Percentiles rank a stretch among this genome's conserved stretches.
phyloP scores from a whole-genome alignment of 2,888 invertebrate species.

The Orthosia incerta region DNA sequence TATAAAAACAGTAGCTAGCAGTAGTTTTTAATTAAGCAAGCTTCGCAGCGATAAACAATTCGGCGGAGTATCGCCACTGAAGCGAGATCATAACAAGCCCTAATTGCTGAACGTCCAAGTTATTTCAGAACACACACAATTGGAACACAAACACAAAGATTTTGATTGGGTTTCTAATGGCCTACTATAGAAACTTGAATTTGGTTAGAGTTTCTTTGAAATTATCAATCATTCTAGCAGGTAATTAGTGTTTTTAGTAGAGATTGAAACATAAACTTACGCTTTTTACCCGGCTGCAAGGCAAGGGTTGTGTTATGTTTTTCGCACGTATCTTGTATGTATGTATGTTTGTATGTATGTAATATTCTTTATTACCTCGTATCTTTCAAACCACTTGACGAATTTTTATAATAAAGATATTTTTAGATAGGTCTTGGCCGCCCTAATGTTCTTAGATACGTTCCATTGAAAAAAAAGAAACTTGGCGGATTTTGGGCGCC shows the following conservation, averaged over 20 bases:
- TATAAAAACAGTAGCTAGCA: constrained; percentile 17
- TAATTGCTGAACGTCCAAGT: constrained; percentile 65
- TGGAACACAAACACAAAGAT: constrained; percentile 65
- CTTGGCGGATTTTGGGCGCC: too few relatives aligned
- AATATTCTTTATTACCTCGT: too few relatives aligned
- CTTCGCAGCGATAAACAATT: constrained; percentile 54
- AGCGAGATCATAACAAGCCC: constrained; percentile 62
- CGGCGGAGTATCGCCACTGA: constrained; percentile 43
- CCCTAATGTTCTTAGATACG: too few relatives aligned
- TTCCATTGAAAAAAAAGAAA: too few relatives aligned
- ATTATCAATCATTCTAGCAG: constrained; percentile 8
- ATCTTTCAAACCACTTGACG: too few relatives aligned
- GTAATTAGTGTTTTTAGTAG: neutral
- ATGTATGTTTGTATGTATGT: too few relatives aligned
- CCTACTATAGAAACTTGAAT: constrained; percentile 50
- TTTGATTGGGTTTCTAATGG: constrained; percentile 60
- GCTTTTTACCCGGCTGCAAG: too few relatives aligned
- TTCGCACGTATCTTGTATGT: too few relatives aligned
- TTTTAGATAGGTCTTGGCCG: too few relatives aligned
- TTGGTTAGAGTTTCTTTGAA: constrained; percentile 10
- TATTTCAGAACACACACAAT: constrained; percentile 65
- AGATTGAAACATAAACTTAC: neutral
- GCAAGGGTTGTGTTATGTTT: too few relatives aligned
- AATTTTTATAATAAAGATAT: too few relatives aligned
- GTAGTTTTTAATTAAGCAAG: constrained; percentile 61